Conservation (phyloP, 2,888 invertebrate species). For the Polyploca ridens region DNA sequence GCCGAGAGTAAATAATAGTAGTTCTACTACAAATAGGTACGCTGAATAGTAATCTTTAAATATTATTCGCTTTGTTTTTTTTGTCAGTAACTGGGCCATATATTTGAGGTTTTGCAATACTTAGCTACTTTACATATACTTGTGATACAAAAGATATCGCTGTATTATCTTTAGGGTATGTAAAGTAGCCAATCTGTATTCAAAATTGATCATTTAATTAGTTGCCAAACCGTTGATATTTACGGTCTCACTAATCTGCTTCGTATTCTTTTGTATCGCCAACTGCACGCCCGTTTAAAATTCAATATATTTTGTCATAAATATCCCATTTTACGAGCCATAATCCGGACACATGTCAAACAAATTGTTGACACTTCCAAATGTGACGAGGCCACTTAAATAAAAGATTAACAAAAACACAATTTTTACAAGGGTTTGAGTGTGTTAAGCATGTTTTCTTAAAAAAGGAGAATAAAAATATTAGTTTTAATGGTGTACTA, state of each 20-base stretch:
- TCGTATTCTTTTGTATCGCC: constrained; percentile 14
- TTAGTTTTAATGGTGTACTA: neutral
- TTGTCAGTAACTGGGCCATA: neutral
- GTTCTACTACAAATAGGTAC: too few relatives aligned
- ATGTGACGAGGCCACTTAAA: constrained; percentile 63
- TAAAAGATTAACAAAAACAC: constrained; percentile 42
- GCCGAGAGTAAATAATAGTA: neutral
- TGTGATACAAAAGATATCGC: neutral
- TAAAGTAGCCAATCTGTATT: constrained; percentile 23
- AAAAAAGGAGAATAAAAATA: neutral
- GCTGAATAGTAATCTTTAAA: neutral
- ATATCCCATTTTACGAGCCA: constrained; percentile 65
- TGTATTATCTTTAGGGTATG: constrained; percentile 23
- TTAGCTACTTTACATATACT: too few relatives aligned
- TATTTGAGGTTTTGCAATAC: neutral
- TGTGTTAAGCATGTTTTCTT: neutral
- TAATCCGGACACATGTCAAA: constrained; percentile 75
- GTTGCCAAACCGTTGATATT: constrained; percentile 35
- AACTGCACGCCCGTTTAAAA: constrained; percentile 62
- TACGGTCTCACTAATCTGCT: constrained; percentile 33
- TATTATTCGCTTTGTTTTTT: neutral
- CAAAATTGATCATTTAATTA: constrained; percentile 29
- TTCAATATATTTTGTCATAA: constrained; percentile 72
- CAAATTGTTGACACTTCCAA: constrained; percentile 73
- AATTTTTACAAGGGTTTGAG: constrained; percentile 7